phyloP scores from a whole-genome alignment of 1,140 invertebrate species.

The Trachelipus rathkii region DNA sequence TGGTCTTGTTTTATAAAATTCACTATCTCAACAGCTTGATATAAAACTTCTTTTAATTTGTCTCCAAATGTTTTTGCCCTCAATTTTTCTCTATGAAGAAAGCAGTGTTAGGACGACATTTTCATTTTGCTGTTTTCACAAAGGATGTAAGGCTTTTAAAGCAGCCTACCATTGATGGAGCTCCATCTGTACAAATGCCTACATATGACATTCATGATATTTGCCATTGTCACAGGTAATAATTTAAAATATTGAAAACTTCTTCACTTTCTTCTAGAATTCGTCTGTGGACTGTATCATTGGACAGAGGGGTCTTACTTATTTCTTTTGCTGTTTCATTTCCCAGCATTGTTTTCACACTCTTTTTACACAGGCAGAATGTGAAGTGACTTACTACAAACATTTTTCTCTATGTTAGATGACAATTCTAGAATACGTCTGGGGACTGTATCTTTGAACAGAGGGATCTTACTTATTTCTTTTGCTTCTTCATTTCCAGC shows the following conservation, averaged over 20 bases:
- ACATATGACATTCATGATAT: conserved; percentile 14
- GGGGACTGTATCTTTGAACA: too few relatives aligned
- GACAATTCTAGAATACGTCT: too few relatives aligned
- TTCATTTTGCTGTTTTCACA: too few relatives aligned
- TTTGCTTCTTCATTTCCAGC: too few relatives aligned
- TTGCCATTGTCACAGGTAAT: conserved; percentile 7
- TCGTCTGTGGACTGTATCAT: not conserved
- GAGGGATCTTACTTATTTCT: too few relatives aligned
- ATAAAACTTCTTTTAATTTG: too few relatives aligned
- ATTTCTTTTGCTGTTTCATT: conserved; percentile 14
- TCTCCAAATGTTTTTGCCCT: too few relatives aligned
- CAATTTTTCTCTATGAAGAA: too few relatives aligned
- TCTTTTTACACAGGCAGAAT: conserved; percentile 17
- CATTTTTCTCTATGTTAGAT: too few relatives aligned
- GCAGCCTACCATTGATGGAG: not conserved
- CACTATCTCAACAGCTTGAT: not conserved
- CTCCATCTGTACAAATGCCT: conserved; percentile 17
- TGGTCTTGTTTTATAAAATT: too few relatives aligned
- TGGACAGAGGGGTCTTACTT: not conserved
- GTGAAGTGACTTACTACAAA: too few relatives aligned
- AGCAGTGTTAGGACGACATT: too few relatives aligned
- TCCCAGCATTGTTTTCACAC: conserved; percentile 6
- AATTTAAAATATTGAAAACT: conserved; percentile 10
- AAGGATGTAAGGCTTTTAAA: not conserved
- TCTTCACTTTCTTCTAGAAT: not conserved